A percentile compares a stretch with the other conserved stretches of the same genome.
These are phyloP conservation scores for Octonoba sinensis DNA, from an alignment of 2,888 invertebrate species.

Conservation along the genomic window DNA sequence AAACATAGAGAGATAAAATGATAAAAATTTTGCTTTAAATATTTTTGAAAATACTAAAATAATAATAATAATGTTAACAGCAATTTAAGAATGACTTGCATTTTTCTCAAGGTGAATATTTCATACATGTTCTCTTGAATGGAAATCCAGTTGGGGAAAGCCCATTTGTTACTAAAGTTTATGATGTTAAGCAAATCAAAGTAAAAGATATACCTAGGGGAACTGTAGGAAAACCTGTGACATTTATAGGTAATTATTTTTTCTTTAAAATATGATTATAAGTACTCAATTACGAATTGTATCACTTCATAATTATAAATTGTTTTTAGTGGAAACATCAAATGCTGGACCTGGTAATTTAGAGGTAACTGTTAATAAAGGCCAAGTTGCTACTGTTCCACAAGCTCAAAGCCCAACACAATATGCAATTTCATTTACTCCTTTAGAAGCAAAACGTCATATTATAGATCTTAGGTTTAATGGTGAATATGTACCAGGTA, in stretches of 20 bases:
- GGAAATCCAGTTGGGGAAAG: slow-evolving; percentile 85
- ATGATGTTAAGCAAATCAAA: slow-evolving; percentile 93
- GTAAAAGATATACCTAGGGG: slow-evolving; percentile 91
- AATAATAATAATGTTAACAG: background rate
- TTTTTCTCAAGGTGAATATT: slow-evolving; percentile 81
- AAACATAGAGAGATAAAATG: background rate
- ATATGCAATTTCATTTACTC: slow-evolving; percentile 97
- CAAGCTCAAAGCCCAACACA: slow-evolving; percentile 96
- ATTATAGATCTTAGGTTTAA: slow-evolving; percentile 96
- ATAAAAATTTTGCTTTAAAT: background rate
- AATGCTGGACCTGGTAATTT: slow-evolving; percentile 98
- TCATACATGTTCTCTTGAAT: slow-evolving; percentile 87
- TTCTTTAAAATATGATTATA: background rate
- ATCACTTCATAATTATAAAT: background rate
- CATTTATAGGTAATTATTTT: slow-evolving; percentile 81
- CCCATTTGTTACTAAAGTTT: slow-evolving; percentile 94
- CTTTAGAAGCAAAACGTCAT: slow-evolving; percentile 89
- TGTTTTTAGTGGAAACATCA: slow-evolving; percentile 88
- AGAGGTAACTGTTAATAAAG: slow-evolving; percentile 98
- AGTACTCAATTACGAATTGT: background rate
- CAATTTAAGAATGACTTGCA: background rate
- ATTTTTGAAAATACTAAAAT: background rate
- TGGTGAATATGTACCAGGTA: slow-evolving; percentile 92
- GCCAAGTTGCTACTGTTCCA: slow-evolving; percentile 94
- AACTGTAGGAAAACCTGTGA: slow-evolving; percentile 86